Percentiles rank a stretch among this genome's conserved stretches.
Evolutionary conservation across 2,113 vertebrate species (phyloP).

Genomic region (Rhombomys opimus): DNA sequence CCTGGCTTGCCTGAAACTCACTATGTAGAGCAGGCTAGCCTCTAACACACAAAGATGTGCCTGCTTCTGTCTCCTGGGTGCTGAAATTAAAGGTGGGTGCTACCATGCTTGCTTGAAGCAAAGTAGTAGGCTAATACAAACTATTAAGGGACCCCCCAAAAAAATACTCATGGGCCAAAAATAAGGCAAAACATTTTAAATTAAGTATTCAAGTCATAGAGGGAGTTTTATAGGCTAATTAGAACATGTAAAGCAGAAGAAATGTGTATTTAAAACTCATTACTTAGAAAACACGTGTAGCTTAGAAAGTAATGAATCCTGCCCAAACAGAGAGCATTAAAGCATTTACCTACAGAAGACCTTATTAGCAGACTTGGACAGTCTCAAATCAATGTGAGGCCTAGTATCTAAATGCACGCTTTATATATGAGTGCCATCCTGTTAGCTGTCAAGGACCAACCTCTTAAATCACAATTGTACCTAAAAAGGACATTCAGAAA

Average conservation of each 20-base stretch:
- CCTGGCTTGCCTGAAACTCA: not conserved
- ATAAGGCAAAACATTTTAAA: slow-evolving; percentile 83
- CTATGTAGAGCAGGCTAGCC: not conserved
- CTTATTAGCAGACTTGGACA: slow-evolving; percentile 15
- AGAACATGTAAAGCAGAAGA: slow-evolving; percentile 67
- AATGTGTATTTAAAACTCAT: slow-evolving; percentile 60
- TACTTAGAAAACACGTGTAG: slow-evolving; percentile 57
- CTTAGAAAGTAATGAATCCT: slow-evolving; percentile 35
- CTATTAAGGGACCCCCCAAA: slow-evolving; percentile 82
- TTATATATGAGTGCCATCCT: slow-evolving; percentile 2
- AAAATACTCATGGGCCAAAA: slow-evolving; percentile 81
- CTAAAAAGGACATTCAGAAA: slow-evolving; percentile 30
- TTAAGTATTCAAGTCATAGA: slow-evolving; percentile 79
- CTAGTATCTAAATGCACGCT: not conserved
- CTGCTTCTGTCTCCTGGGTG: not conserved
- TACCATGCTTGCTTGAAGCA: slow-evolving; percentile 61
- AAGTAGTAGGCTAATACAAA: slow-evolving; percentile 84
- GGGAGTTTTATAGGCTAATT: slow-evolving; percentile 70
- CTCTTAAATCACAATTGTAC: not conserved
- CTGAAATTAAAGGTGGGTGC: too few species aligned
- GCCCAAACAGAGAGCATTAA: not conserved
- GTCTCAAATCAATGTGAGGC: slow-evolving; percentile 10
- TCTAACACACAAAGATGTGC: not conserved
- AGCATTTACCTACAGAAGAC: not conserved
- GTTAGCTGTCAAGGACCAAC: slow-evolving; percentile 11